A percentile compares a stretch with the other conserved stretches of the same genome.
These are phyloP conservation scores for Arizona elegans DNA, from an alignment of 2,113 vertebrate genomes.

Conservation along the genomic window DNA sequence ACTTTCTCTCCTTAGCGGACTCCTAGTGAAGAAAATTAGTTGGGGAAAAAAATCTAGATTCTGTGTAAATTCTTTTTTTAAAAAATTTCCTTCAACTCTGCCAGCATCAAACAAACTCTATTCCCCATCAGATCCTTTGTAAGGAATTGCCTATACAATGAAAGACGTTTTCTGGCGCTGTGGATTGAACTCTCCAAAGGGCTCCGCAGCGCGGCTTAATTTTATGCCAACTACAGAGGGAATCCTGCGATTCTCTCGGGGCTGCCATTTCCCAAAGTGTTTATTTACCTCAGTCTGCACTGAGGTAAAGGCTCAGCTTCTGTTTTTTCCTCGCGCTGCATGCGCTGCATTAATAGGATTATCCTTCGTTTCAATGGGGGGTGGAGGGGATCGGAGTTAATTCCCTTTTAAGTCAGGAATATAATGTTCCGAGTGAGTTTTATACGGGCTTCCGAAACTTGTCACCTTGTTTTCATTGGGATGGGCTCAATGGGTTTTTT, in stretches of 20 bases:
- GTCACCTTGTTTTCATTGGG: background rate
- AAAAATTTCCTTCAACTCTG: background rate
- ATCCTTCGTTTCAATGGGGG: background rate
- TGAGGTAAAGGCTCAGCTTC: slow-evolving; percentile 2
- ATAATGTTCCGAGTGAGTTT: background rate
- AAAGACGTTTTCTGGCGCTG: background rate
- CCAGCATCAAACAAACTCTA: background rate
- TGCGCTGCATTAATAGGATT: slow-evolving; percentile 17
- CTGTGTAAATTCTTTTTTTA: background rate
- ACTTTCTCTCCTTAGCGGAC: background rate
- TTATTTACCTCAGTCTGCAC: slow-evolving; percentile 44
- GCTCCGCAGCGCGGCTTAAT: slow-evolving; percentile 17
- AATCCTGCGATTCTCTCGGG: slow-evolving; percentile 36
- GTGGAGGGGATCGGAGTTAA: background rate
- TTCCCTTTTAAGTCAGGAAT: background rate
- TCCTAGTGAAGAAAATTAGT: background rate
- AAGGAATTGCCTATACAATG: background rate
- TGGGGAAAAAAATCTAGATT: slow-evolving; percentile 12
- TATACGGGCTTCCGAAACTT: rapidly evolving
- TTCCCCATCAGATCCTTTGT: slow-evolving; percentile 9
- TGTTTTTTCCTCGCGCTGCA: slow-evolving; percentile 21
- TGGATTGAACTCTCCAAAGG: slow-evolving; percentile 30
- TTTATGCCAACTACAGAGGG: background rate
- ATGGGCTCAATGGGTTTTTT: background rate
- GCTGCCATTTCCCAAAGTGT: slow-evolving; percentile 43